These are phyloP conservation scores for Chaetophractus vellerosus DNA, from an alignment of 2,797 vertebrate species.

Conservation along the genomic window DNA sequence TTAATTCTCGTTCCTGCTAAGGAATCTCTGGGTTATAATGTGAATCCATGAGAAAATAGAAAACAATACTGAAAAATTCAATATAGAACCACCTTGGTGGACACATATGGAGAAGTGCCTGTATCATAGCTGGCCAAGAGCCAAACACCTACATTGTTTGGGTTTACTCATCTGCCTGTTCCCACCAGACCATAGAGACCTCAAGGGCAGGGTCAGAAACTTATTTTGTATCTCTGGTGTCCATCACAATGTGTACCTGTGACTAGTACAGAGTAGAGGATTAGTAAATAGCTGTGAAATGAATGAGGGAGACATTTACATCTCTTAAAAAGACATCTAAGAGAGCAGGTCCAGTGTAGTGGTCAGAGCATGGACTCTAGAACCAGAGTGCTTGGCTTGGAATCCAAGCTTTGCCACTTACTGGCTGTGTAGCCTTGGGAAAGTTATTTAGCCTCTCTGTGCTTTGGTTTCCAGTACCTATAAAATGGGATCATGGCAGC, in stretches of 20 bases:
- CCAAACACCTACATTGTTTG: not conserved
- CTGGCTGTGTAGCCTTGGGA: slow-evolving; percentile 19
- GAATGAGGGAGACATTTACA: not conserved
- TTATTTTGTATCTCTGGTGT: not conserved
- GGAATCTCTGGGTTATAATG: not conserved
- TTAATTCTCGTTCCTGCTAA: not conserved
- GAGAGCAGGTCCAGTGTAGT: not conserved
- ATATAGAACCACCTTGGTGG: not conserved
- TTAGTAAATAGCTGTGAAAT: not conserved
- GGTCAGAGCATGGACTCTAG: not conserved
- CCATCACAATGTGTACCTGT: not conserved
- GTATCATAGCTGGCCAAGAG: not conserved
- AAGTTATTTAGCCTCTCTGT: slow-evolving; percentile 44
- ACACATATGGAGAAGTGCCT: not conserved
- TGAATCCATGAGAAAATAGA: not conserved
- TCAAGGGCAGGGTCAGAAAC: not conserved
- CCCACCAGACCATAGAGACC: not conserved
- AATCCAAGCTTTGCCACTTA: not conserved
- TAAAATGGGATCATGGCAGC: not conserved
- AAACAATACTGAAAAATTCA: not conserved
- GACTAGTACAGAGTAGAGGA: not conserved
- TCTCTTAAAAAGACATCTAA: not conserved
- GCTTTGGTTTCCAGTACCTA: slow-evolving; percentile 36
- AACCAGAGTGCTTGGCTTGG: not conserved
- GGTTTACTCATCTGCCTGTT: not conserved